These are phyloP conservation scores for Picathartes gymnocephalus DNA, from an alignment of 2,113 vertebrate species.

Conservation along the genomic window DNA sequence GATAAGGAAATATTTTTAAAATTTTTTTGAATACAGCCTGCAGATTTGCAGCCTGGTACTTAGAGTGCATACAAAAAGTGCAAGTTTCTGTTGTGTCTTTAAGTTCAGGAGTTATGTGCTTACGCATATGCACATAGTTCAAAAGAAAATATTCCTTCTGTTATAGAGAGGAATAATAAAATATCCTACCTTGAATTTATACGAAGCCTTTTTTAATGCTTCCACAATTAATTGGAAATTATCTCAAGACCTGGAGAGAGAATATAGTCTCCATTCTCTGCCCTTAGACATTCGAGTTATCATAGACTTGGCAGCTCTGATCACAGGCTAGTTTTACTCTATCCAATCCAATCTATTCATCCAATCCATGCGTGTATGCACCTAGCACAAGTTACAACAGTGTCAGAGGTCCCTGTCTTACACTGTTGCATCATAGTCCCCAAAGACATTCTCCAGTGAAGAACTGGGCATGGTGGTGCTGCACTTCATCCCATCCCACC, in stretches of 20 bases:
- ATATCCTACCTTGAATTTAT: background rate
- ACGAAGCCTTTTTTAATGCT: background rate
- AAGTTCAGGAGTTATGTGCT: background rate
- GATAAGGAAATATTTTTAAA: background rate
- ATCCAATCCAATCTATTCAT: background rate
- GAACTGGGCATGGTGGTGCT: background rate
- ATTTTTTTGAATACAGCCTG: background rate
- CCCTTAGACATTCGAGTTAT: background rate
- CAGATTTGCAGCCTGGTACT: background rate
- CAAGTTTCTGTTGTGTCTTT: background rate
- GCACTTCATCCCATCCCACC: background rate
- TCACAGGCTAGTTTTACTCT: background rate
- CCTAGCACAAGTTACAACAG: background rate
- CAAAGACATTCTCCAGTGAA: background rate
- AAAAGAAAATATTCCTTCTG: background rate
- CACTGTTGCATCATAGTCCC: background rate
- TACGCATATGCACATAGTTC: background rate
- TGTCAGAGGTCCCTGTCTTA: background rate
- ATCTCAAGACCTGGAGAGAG: background rate
- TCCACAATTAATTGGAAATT: background rate
- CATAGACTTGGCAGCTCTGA: background rate
- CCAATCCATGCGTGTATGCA: background rate
- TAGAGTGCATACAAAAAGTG: background rate
- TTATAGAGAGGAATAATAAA: background rate
- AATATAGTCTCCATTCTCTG: background rate